Percentiles rank a stretch among this genome's conserved stretches.
phyloP scores from a whole-genome alignment of 2,888 invertebrate genomes.

The Coenonympha arcania region DNA sequence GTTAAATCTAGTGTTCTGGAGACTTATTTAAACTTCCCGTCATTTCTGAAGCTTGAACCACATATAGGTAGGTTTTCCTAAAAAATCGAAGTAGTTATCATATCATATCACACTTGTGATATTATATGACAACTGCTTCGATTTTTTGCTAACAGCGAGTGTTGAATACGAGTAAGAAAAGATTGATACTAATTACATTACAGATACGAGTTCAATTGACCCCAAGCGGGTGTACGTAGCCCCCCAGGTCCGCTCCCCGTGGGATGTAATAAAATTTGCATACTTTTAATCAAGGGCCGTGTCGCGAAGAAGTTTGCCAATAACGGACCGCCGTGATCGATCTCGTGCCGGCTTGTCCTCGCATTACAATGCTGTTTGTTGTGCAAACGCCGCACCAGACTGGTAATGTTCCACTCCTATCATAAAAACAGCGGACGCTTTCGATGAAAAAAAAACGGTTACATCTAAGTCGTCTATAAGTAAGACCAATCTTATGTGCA shows the following conservation, averaged over 20 bases:
- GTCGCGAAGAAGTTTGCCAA: conserved; percentile 75
- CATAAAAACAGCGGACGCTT: conserved; percentile 17
- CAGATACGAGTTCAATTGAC: conserved; percentile 38
- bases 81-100: too few relatives aligned
- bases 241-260: conserved; percentile 46
- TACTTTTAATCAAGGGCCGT: conserved; percentile 76
- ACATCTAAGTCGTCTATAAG: not conserved
- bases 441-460: not conserved
- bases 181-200: conserved; percentile 37
- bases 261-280: conserved; percentile 75
- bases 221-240: conserved; percentile 41
- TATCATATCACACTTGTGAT: too few relatives aligned
- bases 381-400: conserved; percentile 31
- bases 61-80: too few relatives aligned
- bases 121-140: too few relatives aligned
- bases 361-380: conserved; percentile 52
- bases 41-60: too few relatives aligned
- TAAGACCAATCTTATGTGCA: too few relatives aligned
- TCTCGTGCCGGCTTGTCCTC: conserved; percentile 58
- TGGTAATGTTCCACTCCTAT: conserved; percentile 26
- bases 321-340: conserved; percentile 71
- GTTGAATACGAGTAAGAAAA: conserved; percentile 26
- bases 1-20: too few relatives aligned
- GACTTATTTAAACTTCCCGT: too few relatives aligned
- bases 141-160: conserved; percentile 10